Conservation (phyloP, 2,888 invertebrate species). For the Zonitis immaculata region DNA sequence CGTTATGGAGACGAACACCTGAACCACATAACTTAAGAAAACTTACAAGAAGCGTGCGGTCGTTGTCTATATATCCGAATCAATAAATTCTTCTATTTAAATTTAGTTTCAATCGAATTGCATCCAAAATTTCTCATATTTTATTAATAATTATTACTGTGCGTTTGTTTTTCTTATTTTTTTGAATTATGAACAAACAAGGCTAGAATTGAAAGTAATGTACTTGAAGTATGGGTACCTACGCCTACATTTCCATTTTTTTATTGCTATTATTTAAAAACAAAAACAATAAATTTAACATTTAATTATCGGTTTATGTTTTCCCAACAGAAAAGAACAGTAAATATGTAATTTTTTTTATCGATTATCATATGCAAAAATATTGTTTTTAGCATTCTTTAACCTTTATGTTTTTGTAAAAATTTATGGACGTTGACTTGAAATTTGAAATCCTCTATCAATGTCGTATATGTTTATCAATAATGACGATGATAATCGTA, state of each 20-base stretch:
- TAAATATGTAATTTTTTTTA: no score
- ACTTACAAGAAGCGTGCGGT: slow-evolving; percentile 22
- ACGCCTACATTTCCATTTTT: not conserved
- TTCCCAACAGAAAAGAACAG: no score
- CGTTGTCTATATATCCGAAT: not conserved
- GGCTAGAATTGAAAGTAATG: not conserved
- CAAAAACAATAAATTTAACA: not conserved
- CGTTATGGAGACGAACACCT: slow-evolving; percentile 20
- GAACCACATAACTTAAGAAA: slow-evolving; percentile 23
- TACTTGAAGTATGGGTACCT: not conserved
- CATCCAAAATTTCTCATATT: not conserved
- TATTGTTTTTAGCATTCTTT: no score
- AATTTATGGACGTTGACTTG: slow-evolving; percentile 16
- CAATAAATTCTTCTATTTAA: no score
- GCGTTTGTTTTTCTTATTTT: no score
- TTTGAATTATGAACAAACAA: not conserved
- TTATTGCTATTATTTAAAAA: not conserved
- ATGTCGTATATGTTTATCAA: slow-evolving; percentile 1
- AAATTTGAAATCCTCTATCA: slow-evolving; percentile 21
- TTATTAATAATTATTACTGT: not conserved
- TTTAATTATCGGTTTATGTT: not conserved
- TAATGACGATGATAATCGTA: slow-evolving; percentile 5
- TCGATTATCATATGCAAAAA: no score
- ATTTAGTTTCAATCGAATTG: no score
- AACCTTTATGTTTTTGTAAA: no score